A percentile compares a stretch with the other conserved stretches of the same genome.
Evolutionary conservation across 1,140 invertebrate genomes (phyloP).

Genomic region (Drosophila mayri): DNA sequence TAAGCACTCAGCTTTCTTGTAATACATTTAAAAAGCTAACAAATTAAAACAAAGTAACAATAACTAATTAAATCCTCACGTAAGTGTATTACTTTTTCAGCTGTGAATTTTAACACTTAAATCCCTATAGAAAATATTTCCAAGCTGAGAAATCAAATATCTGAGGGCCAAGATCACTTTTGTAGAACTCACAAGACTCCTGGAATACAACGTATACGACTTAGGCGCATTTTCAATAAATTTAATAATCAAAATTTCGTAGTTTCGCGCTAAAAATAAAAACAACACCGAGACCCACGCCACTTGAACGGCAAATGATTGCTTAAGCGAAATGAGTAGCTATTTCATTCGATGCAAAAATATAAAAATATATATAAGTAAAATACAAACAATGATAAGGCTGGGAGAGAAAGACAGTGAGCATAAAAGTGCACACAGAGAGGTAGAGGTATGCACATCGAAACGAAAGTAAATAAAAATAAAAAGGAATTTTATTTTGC

Average conservation of each 20-base stretch:
- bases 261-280: conserved; percentile 49
- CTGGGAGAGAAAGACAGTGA: conserved; percentile 7
- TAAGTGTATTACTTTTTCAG: conserved; percentile 4
- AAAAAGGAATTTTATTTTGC: conserved; percentile 24
- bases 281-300: conserved; percentile 9
- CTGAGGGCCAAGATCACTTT: neutral
- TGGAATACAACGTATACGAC: conserved; percentile 37
- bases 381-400: conserved; percentile 47
- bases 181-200: conserved; percentile 56
- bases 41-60: neutral
- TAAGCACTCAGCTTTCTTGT: neutral
- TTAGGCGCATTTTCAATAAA: conserved; percentile 47
- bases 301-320: conserved; percentile 31
- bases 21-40: neutral
- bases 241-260: conserved; percentile 34
- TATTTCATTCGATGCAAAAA: conserved; percentile 33
- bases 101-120: neutral
- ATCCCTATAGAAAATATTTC: neutral
- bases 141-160: conserved; percentile 19
- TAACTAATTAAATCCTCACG: neutral
- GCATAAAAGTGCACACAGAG: conserved; percentile 25
- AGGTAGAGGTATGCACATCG: neutral
- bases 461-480: conserved; percentile 24
- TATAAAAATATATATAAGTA: conserved; percentile 34
- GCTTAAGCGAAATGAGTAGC: conserved; percentile 31